Evolutionary conservation across 2,888 invertebrate genomes (phyloP).

Genomic region (Macaria liturata): DNA sequence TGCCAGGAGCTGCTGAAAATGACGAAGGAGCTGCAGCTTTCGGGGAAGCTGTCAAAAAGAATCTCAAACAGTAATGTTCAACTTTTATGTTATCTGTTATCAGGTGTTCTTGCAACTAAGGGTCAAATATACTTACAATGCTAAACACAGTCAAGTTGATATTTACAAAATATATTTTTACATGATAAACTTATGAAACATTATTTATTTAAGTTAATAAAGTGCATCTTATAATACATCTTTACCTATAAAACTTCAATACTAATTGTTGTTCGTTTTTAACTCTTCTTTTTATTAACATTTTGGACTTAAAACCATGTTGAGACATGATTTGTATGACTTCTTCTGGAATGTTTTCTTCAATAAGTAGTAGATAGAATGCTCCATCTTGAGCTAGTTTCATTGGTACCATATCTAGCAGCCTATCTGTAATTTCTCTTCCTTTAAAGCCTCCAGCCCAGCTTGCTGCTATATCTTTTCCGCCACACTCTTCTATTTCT

Average conservation of each 20-base stretch:
- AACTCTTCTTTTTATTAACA: conserved; percentile 89
- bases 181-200: conserved; percentile 29
- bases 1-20: conserved; percentile 85
- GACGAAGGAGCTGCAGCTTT: conserved; percentile 82
- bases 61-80: conserved; percentile 52
- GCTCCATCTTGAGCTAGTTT: conserved; percentile 89
- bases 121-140: too few species aligned
- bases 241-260: conserved; percentile 82
- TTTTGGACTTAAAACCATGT: conserved; percentile 83
- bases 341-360: conserved; percentile 93
- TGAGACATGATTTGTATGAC: conserved; percentile 84
- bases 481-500: conserved; percentile 86
- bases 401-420: conserved; percentile 87
- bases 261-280: conserved; percentile 94
- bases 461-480: conserved; percentile 81
- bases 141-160: conserved; percentile 16
- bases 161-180: conserved; percentile 33
- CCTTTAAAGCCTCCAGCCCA: conserved; percentile 93
- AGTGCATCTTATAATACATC: conserved; percentile 23
- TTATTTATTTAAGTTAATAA: conserved; percentile 28
- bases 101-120: too few species aligned
- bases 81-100: too few species aligned
- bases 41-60: conserved; percentile 82
- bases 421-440: conserved; percentile 88
- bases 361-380: conserved; percentile 94